phyloP scores from a whole-genome alignment of 2,113 vertebrate genomes.

The Trematocara stigmaticum region DNA sequence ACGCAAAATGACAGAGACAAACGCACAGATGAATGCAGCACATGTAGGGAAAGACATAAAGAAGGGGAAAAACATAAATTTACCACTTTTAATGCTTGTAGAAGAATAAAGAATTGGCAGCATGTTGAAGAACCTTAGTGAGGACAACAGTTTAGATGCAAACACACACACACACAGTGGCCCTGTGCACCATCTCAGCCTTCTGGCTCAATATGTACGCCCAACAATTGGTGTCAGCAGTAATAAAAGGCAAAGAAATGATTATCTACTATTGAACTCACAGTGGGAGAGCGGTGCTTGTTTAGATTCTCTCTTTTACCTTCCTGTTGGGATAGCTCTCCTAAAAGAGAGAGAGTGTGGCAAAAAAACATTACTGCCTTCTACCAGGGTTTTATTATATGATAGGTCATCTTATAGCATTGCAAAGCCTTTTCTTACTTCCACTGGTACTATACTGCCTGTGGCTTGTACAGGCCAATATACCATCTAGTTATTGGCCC shows the following conservation, averaged over 20 bases:
- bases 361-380: neutral
- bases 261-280: slow-evolving; percentile 10
- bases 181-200: neutral
- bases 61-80: neutral
- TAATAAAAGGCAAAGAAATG: slow-evolving; percentile 6
- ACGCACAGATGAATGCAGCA: neutral
- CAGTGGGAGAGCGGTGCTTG: neutral
- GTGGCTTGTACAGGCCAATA: neutral
- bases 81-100: neutral
- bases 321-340: slow-evolving; percentile 8
- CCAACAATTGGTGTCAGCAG: neutral
- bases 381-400: slow-evolving; percentile 21
- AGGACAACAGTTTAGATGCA: neutral
- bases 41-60: neutral
- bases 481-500: slow-evolving; percentile 10
- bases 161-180: neutral
- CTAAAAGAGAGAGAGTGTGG: neutral
- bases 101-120: neutral
- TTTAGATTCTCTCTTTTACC: neutral
- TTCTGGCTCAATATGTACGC: neutral
- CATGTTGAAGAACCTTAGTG: neutral
- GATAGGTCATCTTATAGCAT: slow-evolving; percentile 6
- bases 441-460: neutral
- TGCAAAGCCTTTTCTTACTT: neutral
- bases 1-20: neutral